Base-by-base conservation (phyloP, 2,797 vertebrate species). In the Propithecus deckenii region DNA sequence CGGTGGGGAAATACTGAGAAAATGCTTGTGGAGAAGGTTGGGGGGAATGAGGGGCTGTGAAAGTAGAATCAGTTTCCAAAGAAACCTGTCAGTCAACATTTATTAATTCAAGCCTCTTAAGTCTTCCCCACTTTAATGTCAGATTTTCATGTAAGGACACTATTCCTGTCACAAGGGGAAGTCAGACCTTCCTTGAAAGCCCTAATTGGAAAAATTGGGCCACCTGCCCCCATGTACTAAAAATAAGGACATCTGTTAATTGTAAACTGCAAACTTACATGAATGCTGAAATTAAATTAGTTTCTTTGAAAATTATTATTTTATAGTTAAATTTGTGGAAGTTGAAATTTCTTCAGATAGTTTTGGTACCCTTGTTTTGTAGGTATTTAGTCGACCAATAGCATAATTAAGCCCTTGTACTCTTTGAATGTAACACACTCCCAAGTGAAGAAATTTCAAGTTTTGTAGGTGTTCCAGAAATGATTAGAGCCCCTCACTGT, bases 311-410 rank as follows among this genome's bases (percentile, higher is more conserved):
- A 94, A 52, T 92, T 69, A 57, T 78, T 41, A 72, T 61, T 91
- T 87, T 28, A 76, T 25, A 46, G 14, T 95, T 89, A 79, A 78
- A 91, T 84, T 93, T 35, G 22, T 86, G n/a, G 87, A 94, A 93
- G 72, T 55, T 84, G 35, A 87, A 55, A 72, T 67, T 71, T 83
- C 38, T 86, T 87, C 46, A 89, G 0, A 35, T 93, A 67, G 57
- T 89, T 65, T 30, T 52, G 74, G 9, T 89, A 15, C 20, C 61
- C 57, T 55, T 30, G 11, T 88, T 67, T 59, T 86, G 20, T 18
- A 91, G 48, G 20, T 28, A 17, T 75, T 90, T 85, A 69, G 14
- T 65, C 2, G 28, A 32, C 46, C n/a, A 32, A 14, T 57, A 59
- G 13, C 28, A 38, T 89, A 89, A 94, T 57, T 91, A 91, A 94